Percentiles rank a stretch among this genome's conserved stretches.
Evolutionary conservation across 2,888 invertebrate species (phyloP).

Genomic region (Hyalella azteca): DNA sequence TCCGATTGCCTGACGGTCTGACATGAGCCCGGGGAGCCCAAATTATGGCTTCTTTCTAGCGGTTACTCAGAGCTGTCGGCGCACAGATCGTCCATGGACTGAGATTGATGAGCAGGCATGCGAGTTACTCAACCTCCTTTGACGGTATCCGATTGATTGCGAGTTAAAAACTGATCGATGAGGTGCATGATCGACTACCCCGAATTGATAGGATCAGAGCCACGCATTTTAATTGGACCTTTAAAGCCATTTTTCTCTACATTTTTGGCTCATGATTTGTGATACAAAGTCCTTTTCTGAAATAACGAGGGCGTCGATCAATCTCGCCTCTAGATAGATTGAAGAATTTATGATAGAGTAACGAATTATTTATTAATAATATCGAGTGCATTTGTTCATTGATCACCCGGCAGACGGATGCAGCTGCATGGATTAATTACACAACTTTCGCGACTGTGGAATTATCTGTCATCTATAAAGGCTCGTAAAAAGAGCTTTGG

Average conservation of each 20-base stretch:
- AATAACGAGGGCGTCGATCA: no score
- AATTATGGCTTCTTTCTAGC: conserved; percentile 22
- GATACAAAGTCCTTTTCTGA: no score
- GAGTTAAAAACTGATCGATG: conserved; percentile 21
- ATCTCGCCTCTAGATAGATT: no score
- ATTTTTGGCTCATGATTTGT: no score
- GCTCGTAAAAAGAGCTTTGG: no score
- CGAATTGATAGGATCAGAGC: neutral
- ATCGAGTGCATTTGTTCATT: no score
- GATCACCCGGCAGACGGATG: no score
- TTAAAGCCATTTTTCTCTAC: neutral
- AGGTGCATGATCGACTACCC: neutral
- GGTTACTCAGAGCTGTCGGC: neutral
- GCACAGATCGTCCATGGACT: neutral
- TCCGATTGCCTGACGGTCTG: conserved; percentile 13
- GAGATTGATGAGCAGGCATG: conserved; percentile 11
- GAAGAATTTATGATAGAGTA: no score
- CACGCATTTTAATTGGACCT: neutral
- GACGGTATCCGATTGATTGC: conserved; percentile 6
- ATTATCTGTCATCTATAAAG: no score
- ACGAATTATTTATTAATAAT: no score
- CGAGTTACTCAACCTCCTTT: neutral
- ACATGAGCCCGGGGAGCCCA: neutral
- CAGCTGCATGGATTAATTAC: no score
- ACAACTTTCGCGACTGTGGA: no score